These are phyloP conservation scores for Sclerurus mexicanus DNA, from an alignment of 2,113 vertebrate species.

Conservation along the genomic window DNA sequence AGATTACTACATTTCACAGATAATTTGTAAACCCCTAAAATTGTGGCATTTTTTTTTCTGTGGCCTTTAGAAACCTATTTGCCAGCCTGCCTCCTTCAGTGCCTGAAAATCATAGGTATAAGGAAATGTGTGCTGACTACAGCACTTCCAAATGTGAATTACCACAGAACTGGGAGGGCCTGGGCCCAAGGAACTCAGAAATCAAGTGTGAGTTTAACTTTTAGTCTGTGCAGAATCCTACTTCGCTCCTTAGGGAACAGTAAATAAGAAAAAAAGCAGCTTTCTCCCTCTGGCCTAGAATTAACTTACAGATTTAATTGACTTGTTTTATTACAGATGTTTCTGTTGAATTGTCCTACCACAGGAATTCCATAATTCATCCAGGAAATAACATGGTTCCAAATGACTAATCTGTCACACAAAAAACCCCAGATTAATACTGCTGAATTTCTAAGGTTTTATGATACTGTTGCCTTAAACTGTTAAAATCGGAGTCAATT, in stretches of 20 bases:
- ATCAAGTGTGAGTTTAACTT: neutral
- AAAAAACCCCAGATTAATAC: neutral
- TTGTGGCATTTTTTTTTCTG: neutral
- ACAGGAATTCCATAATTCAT: neutral
- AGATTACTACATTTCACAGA: neutral
- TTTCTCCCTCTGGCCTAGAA: neutral
- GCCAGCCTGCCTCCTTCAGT: neutral
- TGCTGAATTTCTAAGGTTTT: neutral
- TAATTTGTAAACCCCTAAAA: neutral
- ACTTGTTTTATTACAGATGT: neutral
- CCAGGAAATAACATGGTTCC: neutral
- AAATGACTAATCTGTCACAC: neutral
- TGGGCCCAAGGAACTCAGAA: neutral
- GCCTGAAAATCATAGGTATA: neutral
- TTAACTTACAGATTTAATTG: neutral
- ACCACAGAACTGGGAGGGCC: neutral
- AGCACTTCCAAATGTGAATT: neutral
- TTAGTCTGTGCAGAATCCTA: neutral
- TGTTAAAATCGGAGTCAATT: neutral
- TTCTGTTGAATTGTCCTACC: neutral
- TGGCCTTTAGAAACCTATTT: neutral
- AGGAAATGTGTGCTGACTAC: neutral
- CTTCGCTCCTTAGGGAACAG: neutral
- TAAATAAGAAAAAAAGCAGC: neutral
- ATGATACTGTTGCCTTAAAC: neutral